A percentile compares a stretch with the other conserved stretches of the same genome.
Conservation (phyloP, 2,888 invertebrate species). For the Eledone cirrhosa region DNA sequence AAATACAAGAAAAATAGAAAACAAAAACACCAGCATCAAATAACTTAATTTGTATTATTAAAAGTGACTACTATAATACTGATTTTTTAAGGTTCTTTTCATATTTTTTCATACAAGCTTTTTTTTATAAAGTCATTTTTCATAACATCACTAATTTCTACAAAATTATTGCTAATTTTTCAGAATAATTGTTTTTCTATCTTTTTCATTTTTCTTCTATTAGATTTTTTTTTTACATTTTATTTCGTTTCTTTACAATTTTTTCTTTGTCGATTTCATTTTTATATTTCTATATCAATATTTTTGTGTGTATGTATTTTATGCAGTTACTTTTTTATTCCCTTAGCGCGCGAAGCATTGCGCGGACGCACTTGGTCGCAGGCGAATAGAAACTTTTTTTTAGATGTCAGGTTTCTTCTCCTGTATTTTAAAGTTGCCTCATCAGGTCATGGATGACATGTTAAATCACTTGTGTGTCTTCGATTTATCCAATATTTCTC, state of each 20-base stretch:
- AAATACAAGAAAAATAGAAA: constrained; percentile 24
- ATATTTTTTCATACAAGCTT: constrained; percentile 20
- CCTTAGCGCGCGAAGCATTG: constrained; percentile 18
- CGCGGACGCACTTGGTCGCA: constrained; percentile 26
- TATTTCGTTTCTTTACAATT: constrained; percentile 5
- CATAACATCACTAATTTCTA: constrained; percentile 27
- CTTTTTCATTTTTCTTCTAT: constrained; percentile 1
- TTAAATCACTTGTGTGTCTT: neutral
- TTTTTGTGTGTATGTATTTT: constrained; percentile 24
- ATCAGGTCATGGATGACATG: constrained; percentile 4
- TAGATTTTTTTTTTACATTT: constrained; percentile 19
- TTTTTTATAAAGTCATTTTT: constrained; percentile 20
- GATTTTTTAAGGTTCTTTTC: no score
- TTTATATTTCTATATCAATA: constrained; percentile 20
- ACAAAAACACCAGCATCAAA: constrained; percentile 20
- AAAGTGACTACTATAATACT: no score
- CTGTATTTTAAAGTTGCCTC: constrained; percentile 16
- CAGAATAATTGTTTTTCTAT: constrained; percentile 29
- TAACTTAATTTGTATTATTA: neutral
- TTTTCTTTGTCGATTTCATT: neutral
- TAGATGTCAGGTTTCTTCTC: constrained; percentile 23
- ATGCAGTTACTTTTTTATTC: constrained; percentile 12
- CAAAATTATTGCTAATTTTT: constrained; percentile 27
- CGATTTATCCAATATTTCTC: no score
- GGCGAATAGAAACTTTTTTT: constrained; percentile 16